Evolutionary conservation across 2,888 invertebrate genomes (phyloP), one percentile per base, ranked within the genome.

Genomic region (Drosophila merina): DNA sequence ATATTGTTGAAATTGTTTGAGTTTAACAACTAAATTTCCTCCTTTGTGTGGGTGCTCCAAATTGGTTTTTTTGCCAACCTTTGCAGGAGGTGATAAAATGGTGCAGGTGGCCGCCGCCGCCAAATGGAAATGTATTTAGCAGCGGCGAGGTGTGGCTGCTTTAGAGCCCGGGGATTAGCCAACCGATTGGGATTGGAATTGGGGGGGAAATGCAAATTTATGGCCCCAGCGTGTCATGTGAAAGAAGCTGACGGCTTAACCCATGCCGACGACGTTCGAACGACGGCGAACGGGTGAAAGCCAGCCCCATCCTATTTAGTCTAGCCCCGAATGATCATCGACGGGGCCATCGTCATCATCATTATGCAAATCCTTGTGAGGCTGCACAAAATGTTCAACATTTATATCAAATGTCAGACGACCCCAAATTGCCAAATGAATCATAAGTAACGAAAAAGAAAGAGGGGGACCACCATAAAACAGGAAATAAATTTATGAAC

Each of bases 1-100:
- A 77, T 85, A 81, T 87, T 84, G 88, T 83, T 64, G 75, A 86
- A 82, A 87, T 85, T 88, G 88, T 81, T 83, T 64, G 88, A 85
- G 80, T 86, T 86, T 83, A 86, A 89, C 85, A 86, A 86, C 85
- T 86, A 89, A 86, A 89, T 89, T 89, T 83, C 54, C 79, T 60
- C 38, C 57, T 30, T 48, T 69, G 76, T 62, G 74, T 75, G 58
- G 72, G 54, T 87, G 88, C 83, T 82, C 77, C 67, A 85, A 84
- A 84, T 84, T 84, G 89, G 79, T 84, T 88, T 88, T 88, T 88
- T 74, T 88, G 69, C 75, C 25, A 44, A 25, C 44, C 44, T 4
- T 44, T 5, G 51, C 51, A 59, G 62, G 51, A 70, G 67, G 88
- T 79, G 81, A 81, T 86, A 86, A 81, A 88, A 72, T 83, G 72